A percentile compares a stretch with the other conserved stretches of the same genome.
phyloP scores from a whole-genome alignment of 2,888 invertebrate genomes.

The Cabera pusaria region DNA sequence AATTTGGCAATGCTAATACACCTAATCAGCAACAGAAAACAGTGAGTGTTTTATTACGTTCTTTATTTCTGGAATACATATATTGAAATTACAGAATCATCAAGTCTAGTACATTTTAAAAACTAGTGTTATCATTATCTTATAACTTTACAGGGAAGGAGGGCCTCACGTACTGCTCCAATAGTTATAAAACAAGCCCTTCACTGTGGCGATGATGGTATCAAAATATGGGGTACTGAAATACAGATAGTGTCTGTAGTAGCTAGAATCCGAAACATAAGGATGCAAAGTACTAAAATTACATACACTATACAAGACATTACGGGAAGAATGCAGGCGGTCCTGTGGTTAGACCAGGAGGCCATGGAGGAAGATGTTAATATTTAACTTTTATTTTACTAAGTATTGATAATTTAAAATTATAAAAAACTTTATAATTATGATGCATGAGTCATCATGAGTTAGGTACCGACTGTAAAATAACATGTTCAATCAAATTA shows the following conservation, averaged over 20 bases:
- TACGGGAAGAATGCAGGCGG: constrained; percentile 76
- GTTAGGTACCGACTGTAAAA: no score
- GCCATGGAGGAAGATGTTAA: constrained; percentile 77
- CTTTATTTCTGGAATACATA: no score
- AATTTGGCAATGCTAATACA: constrained; percentile 73
- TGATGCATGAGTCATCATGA: no score
- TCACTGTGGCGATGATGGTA: constrained; percentile 72
- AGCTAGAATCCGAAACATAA: constrained; percentile 67
- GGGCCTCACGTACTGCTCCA: constrained; percentile 75
- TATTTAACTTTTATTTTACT: constrained; percentile 7
- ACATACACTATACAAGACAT: constrained; percentile 79
- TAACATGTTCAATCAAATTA: no score
- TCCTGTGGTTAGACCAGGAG: constrained; percentile 76
- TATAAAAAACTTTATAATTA: no score
- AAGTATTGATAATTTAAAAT: no score
- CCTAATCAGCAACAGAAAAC: constrained; percentile 71
- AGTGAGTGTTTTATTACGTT: no score
- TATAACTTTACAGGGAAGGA: constrained; percentile 53
- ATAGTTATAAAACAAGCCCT: constrained; percentile 76
- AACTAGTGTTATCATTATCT: no score
- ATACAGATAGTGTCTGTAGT: constrained; percentile 73
- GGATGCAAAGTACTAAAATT: constrained; percentile 76
- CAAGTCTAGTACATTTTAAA: no score
- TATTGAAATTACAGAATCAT: no score
- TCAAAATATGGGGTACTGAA: constrained; percentile 79